Evolutionary conservation across 2,113 vertebrate genomes (phyloP), one percentile per base, ranked within the genome.

Genomic region (Deroptyus accipitrinus): DNA sequence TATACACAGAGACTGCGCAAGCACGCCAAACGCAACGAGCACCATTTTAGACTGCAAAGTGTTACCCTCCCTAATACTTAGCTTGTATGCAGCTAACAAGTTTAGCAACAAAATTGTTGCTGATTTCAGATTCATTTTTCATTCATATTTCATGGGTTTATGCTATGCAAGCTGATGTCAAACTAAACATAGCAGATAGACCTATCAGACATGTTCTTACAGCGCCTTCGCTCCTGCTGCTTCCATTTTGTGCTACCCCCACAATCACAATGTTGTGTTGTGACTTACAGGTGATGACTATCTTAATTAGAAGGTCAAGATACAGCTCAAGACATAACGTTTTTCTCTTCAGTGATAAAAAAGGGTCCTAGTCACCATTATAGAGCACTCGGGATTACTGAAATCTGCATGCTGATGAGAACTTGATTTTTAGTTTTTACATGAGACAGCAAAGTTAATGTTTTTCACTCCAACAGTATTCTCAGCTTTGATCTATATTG

Each of bases 261-360:
- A 57, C 1, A 1, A 76, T 42, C 28, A 35, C 23, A 2, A 5
- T n/a, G 9, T 4, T 39, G 4, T 13, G 0, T 51, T 54, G 10
- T 13, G 41, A 70, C 30, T 48, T 82, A 54, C 2, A 35, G 48
- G 44, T 33, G 61, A 74, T 25, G 44, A 62, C 30, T 13, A 74
- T n/a, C 7, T 57, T 62, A 46, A 31, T 76, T 51, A 59, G 42
- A 67, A 88, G 17, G 16, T 62, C 52, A 81, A 91, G 46, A 33
- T 22, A 27, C 4, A 62, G 13, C 7, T 9, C 16, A 52, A 78
- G 6, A 13, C 11, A 35, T 27, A 73, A 51, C 28, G 11, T 13
- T 88, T 84, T 51, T 83, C 17, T 42, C 37, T 79, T 83, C 42
- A 41, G 22, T 28, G 19, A 61, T 5, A 44, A 69, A 72, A 69